Evolutionary conservation across 2,113 vertebrate genomes (phyloP).

Genomic region (Cricetomys ansorgei): DNA sequence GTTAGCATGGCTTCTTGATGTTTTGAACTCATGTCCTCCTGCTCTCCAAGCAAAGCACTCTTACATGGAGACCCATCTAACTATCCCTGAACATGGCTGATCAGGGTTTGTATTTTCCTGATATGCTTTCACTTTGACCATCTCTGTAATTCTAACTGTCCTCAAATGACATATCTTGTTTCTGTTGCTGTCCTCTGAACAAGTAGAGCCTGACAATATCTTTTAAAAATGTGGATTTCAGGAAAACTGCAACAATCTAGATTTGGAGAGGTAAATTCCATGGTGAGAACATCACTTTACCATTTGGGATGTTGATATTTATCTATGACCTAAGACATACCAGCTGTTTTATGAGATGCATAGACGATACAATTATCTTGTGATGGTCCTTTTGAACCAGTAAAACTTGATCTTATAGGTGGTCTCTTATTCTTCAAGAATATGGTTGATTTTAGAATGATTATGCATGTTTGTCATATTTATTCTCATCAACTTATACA

Average conservation of each 20-base stretch:
- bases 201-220: not conserved
- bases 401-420: not conserved
- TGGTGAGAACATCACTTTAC: not conserved
- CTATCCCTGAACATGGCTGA: not conserved
- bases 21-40: not conserved
- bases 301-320: not conserved
- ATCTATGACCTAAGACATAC: not conserved
- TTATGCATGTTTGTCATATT: not conserved
- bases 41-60: not conserved
- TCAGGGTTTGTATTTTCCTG: not conserved
- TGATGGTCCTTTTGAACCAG: not conserved
- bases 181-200: too few species aligned
- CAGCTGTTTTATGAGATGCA: not conserved
- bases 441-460: not conserved
- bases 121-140: not conserved
- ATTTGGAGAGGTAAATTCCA: not conserved
- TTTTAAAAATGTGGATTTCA: not conserved
- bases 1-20: not conserved
- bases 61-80: not conserved
- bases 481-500: not conserved
- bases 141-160: not conserved
- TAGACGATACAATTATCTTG: not conserved
- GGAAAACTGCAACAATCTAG: not conserved
- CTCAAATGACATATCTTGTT: not conserved
- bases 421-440: not conserved